Conservation (phyloP, 2,797 vertebrate genomes). For the Sorex maritimensis region DNA sequence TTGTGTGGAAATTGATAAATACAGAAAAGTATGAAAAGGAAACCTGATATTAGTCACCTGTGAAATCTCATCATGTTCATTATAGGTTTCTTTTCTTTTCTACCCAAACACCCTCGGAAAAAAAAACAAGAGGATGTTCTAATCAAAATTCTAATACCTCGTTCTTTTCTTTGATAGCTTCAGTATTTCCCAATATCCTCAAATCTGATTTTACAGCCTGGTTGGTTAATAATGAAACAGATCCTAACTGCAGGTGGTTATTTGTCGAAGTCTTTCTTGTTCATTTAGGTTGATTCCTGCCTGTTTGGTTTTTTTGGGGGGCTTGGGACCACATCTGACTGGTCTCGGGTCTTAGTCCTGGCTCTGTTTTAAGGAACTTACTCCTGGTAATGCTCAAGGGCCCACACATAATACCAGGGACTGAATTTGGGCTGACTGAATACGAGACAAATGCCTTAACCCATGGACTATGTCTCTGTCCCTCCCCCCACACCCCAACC, state of each 20-base stretch:
- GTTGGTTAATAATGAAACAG: constrained; percentile 23
- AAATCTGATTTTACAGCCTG: not conserved
- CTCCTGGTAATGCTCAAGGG: no score
- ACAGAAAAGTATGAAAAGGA: constrained; percentile 49
- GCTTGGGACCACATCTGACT: no score
- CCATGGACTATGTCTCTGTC: not conserved
- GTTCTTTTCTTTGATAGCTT: constrained; percentile 24
- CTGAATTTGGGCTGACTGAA: no score
- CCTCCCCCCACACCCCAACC: not conserved
- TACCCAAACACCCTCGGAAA: constrained; percentile 3
- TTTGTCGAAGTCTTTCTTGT: constrained; percentile 39
- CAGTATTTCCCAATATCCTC: constrained; percentile 21
- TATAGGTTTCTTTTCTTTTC: constrained; percentile 41
- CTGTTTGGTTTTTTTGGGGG: no score
- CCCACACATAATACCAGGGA: no score
- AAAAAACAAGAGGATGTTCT: constrained; percentile 30
- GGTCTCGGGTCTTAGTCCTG: no score
- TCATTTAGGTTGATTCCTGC: constrained; percentile 6
- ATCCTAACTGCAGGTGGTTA: not conserved
- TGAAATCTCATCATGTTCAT: constrained; percentile 55
- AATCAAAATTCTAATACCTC: constrained; percentile 49
- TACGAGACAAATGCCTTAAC: no score
- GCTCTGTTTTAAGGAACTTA: no score
- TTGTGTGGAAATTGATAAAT: constrained; percentile 62
- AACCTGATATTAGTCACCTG: constrained; percentile 33